Base-by-base conservation (phyloP, 2,113 vertebrate species). In the Pangasianodon hypophthalmus region DNA sequence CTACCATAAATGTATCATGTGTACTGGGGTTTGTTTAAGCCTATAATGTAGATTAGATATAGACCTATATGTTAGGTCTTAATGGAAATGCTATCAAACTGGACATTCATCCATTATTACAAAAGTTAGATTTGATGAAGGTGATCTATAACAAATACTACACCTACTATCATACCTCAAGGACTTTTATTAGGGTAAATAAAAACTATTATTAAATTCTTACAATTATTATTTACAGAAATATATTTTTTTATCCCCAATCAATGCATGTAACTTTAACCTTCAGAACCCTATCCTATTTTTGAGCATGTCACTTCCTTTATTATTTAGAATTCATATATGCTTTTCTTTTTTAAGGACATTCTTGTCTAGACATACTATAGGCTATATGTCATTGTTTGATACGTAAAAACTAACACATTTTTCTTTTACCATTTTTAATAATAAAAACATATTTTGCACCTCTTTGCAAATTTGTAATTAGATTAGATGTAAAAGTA, bases 51-150 rank as follows among this genome's bases (percentile, higher is more conserved):
- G 9, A 48, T n/a, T n/a, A n/a, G n/a, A n/a, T n/a, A n/a, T n/a
- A n/a, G n/a, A n/a, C n/a, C n/a, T 46, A 79, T 13, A 26, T 19
- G 21, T 7, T 77, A 87, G 10, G 60, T 67, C 64, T 67, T 13
- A 75, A 32, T 71, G 24, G 24, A 50, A 41, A 46, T 75, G 7
- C 69, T 84, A 62, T 67, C 44, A 69, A 84, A 82, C 67, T 83
- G 54, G 56, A 90, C 26, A 46, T 88, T n/a, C 73, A 86, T 82
- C 87, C 79, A 32, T 71, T 84, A 85, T 79, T 24, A 73, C 14
- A 41, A 73, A 73, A 41, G 13, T 73, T 18, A 24, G 58, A 60
- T 26, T 8, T 24, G 58, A 60, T 60, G 58, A 60, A 54, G 2
- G 11, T 14, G 14, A 14, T 54, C 54, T 54, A 54, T 14, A 54